Evolutionary conservation across 2,797 vertebrate genomes (phyloP), one percentile per base, ranked within the genome.

Genomic region (Enoplosus armatus): DNA sequence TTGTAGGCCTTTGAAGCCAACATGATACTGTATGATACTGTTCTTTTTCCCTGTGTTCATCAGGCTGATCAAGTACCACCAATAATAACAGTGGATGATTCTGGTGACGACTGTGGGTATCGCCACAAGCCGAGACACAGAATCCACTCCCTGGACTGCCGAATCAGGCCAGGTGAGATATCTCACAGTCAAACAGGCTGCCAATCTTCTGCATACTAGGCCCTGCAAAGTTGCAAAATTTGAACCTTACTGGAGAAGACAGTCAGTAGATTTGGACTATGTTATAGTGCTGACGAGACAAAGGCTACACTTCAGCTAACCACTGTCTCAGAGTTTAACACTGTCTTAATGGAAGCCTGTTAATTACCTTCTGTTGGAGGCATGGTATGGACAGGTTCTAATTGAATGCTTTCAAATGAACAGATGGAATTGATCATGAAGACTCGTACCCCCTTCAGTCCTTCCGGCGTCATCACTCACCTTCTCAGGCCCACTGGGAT

Each of bases 51-150:
- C 3, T 75, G 7, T 83, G 77, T 80, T 90, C 80, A 91, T 82
- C 89, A 97, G 98, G 95, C 94, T 91, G 96, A 97, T 71, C 96
- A 96, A 37, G 91, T 95, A 75, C 93, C 95, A 70, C 95, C 95
- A 72, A 88, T 95, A 6, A 92, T 96, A 79, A 94, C 83, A 64
- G 93, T 84, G 6, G 96, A 97, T 85, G 96, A 97, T 29, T 97
- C 93, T 0, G 92, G 92, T 29, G 93, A 95, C 0, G 95, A 95
- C 81, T 95, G 93, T 70, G 94, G 87, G 54, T 95, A 93, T 83
- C 83, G 50, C 18, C 93, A 90, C 58, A 95, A 92, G 51, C 67
- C 85, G 0, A 95, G 90, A 65, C 95, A 94, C 41, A 93, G 85
- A 87, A 94, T 93, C 69, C 95, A 85, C 63, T 91, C 95, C 8